Evolutionary conservation across 2,797 vertebrate species (phyloP), one percentile per base, ranked within the genome.

Genomic region (Hippoglossus hippoglossus): DNA sequence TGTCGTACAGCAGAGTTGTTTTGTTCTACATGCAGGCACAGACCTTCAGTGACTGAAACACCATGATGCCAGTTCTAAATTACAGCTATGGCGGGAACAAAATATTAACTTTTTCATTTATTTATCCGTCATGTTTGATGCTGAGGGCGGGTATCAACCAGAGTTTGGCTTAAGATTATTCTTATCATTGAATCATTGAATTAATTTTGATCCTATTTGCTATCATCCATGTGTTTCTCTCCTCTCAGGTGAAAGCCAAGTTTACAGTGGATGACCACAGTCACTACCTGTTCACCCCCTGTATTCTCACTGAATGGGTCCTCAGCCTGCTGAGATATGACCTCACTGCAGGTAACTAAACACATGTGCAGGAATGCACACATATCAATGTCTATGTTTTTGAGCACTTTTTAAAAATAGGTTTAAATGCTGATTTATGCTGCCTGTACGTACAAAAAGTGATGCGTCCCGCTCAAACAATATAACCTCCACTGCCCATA

Each of bases 241-340:
- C 9, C 10, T 49, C 11, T 65, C 83, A 99, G 98, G 95, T 98
- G 62, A 97, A 96, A 90, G 90, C 93, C 4, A 98, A 95, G 87
- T 98, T 98, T 84, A 97, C 95, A 0, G 95, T 99, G 73, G 98
- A 99, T 85, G 96, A 99, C 86, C 93, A 95, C 83, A 98, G 96
- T 82, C 98, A 99, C 88, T 99, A 99, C 81, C 92, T 99, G 31
- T 99, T 99, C 81, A 99, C 97, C 28, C 98, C 98, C 1, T 96
- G 96, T 54, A 91, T 98, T 87, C 96, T 99, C 83, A 99, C 98
- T 46, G 96, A 98, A 67, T 99, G 98, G 98, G 95, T 98, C 67
- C 95, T 99, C 82, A 97, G 96, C 77, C 94, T 99, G 77, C 95
- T 99, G 80, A 94, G 97, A 94, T 99, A 99, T 10, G 89, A 98